These are phyloP conservation scores for Telenomus remus DNA, from an alignment of 1,140 invertebrate genomes.

Conservation along the genomic window DNA sequence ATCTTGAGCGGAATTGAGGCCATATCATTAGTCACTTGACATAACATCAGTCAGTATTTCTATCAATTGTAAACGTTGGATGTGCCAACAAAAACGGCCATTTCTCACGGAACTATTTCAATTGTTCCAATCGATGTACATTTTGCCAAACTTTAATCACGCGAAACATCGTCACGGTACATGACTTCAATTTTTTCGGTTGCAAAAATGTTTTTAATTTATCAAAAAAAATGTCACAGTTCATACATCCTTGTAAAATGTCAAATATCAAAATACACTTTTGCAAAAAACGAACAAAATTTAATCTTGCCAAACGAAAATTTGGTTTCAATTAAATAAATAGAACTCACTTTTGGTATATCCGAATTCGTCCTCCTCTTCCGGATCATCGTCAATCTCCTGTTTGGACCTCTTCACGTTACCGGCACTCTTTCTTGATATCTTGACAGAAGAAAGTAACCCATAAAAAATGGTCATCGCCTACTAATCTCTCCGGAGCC, in stretches of 20 bases:
- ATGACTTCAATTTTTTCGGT: too few species aligned
- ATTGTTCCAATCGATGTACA: background rate
- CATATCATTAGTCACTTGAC: conserved; percentile 5
- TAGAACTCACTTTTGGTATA: conserved; percentile 93
- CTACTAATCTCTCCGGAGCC: conserved; percentile 7
- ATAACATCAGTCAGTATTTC: conserved; percentile 1
- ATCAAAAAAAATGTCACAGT: background rate
- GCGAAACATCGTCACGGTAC: too few species aligned
- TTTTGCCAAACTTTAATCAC: background rate
- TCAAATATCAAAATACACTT: too few species aligned
- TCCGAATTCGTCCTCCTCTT: conserved; percentile 92
- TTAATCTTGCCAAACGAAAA: too few species aligned
- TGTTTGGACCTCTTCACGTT: conserved; percentile 86
- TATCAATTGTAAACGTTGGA: conserved; percentile 1
- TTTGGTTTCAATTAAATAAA: too few species aligned
- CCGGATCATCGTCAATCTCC: conserved; percentile 86
- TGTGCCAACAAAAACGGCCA: conserved; percentile 1
- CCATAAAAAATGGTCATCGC: conserved; percentile 40
- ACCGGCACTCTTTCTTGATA: conserved; percentile 91
- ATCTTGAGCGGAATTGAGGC: background rate
- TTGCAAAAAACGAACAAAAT: too few species aligned
- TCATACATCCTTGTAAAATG: too few species aligned
- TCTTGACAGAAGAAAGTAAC: conserved; percentile 76
- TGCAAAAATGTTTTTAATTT: too few species aligned
- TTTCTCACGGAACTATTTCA: background rate